Evolutionary conservation across 2,888 invertebrate genomes (phyloP).

Genomic region (Macrosoma leucophasiata): DNA sequence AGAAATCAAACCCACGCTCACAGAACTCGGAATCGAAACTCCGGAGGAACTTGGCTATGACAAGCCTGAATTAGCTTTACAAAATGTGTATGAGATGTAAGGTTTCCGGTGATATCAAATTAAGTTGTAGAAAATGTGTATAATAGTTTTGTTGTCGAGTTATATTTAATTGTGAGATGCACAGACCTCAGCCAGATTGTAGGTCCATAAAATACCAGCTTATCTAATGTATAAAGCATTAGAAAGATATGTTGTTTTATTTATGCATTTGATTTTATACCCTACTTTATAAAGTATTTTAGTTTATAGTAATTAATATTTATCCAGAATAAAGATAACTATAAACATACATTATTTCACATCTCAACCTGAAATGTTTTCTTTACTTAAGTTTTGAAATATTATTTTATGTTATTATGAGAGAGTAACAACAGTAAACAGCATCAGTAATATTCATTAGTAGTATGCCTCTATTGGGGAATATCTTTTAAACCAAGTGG

Average conservation of each 20-base stretch:
- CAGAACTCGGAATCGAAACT: conserved; percentile 94
- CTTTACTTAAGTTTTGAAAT: too few relatives aligned
- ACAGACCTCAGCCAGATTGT: conserved; percentile 38
- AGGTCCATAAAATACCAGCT: conserved; percentile 43
- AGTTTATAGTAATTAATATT: background rate
- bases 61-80: conserved; percentile 94
- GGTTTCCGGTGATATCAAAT: conserved; percentile 35
- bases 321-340: too few relatives aligned
- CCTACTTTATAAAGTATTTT: background rate
- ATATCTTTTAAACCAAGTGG: too few relatives aligned
- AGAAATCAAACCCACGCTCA: conserved; percentile 93
- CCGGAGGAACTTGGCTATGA: conserved; percentile 98
- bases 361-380: too few relatives aligned
- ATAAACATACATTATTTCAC: too few relatives aligned
- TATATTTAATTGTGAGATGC: conserved; percentile 53
- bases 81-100: conserved; percentile 82
- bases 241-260: conserved; percentile 44
- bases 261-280: conserved; percentile 22
- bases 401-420: too few relatives aligned
- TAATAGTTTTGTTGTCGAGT: conserved; percentile 60
- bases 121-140: conserved; percentile 65
- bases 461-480: too few relatives aligned
- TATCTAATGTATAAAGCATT: conserved; percentile 56
- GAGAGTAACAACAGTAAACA: too few relatives aligned
- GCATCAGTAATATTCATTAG: too few relatives aligned